A percentile compares a stretch with the other conserved stretches of the same genome.
These are phyloP conservation scores for Lasiurus borealis DNA, from an alignment of 2,113 vertebrate species.

Conservation along the genomic window DNA sequence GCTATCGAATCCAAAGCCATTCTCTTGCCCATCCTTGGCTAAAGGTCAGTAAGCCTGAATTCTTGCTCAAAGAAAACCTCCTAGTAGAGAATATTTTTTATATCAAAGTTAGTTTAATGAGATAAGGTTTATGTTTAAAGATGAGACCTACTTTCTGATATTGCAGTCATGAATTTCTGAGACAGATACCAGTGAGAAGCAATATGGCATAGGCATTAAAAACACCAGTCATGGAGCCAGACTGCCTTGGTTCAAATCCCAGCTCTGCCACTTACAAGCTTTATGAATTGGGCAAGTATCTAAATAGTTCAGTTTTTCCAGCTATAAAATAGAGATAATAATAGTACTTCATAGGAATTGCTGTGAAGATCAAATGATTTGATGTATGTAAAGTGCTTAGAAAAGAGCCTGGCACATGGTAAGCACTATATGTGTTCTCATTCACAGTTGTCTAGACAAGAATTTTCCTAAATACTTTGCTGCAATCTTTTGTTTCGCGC, in stretches of 20 bases:
- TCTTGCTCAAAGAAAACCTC: background rate
- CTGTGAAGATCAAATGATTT: background rate
- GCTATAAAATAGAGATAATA: background rate
- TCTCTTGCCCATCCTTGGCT: background rate
- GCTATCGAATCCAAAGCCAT: background rate
- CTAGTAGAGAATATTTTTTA: background rate
- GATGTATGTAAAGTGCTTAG: background rate
- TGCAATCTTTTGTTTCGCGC: background rate
- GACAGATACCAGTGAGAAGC: background rate
- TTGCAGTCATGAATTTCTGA: background rate
- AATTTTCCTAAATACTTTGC: background rate
- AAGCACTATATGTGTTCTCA: background rate
- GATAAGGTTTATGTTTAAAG: slow-evolving; percentile 2
- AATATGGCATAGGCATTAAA: background rate
- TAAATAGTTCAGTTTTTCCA: slow-evolving; percentile 25
- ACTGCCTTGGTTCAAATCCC: background rate
- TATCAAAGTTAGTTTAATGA: slow-evolving; percentile 16
- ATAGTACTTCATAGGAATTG: background rate
- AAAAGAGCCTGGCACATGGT: background rate
- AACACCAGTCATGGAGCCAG: background rate
- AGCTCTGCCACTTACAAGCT: background rate
- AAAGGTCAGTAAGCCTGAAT: background rate
- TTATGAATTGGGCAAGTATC: background rate
- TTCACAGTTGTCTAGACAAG: background rate
- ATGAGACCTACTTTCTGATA: background rate